phyloP scores from a whole-genome alignment of 2,888 invertebrate genomes.

The Drosophila borealis region DNA sequence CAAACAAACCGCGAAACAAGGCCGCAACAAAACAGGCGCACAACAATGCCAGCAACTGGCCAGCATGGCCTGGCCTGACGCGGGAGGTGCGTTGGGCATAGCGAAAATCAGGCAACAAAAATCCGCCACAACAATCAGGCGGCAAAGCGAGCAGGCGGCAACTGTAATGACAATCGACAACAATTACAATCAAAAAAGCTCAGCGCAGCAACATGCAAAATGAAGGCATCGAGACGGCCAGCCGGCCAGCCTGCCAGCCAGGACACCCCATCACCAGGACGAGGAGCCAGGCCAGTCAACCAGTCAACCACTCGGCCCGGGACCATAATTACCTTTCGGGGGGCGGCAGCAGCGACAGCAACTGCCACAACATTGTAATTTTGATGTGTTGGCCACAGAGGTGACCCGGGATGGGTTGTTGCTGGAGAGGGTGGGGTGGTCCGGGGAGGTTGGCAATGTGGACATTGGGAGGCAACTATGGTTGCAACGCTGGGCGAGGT shows the following conservation, averaged over 20 bases:
- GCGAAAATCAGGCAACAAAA: conserved; percentile 69
- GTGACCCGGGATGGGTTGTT: not conserved
- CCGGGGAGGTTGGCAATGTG: not conserved
- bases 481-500: conserved; percentile 49
- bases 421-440: not conserved
- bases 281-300: conserved; percentile 10
- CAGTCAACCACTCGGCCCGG: conserved; percentile 42
- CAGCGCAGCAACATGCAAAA: conserved; percentile 60
- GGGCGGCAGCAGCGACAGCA: conserved; percentile 28
- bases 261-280: conserved; percentile 6
- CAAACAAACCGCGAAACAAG: conserved; percentile 79
- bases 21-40: conserved; percentile 75
- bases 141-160: conserved; percentile 48
- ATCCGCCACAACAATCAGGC: conserved; percentile 61
- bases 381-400: conserved; percentile 59
- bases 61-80: not conserved
- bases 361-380: conserved; percentile 70
- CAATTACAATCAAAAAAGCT: conserved; percentile 80
- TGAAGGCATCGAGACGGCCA: conserved; percentile 42
- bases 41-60: conserved; percentile 56
- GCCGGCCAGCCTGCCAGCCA: not conserved
- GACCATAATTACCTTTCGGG: conserved; percentile 72
- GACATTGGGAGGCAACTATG: conserved; percentile 5
- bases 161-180: conserved; percentile 80
- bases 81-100: not conserved